Conservation (phyloP, 2,888 invertebrate genomes). For the Diaprepes abbreviatus region DNA sequence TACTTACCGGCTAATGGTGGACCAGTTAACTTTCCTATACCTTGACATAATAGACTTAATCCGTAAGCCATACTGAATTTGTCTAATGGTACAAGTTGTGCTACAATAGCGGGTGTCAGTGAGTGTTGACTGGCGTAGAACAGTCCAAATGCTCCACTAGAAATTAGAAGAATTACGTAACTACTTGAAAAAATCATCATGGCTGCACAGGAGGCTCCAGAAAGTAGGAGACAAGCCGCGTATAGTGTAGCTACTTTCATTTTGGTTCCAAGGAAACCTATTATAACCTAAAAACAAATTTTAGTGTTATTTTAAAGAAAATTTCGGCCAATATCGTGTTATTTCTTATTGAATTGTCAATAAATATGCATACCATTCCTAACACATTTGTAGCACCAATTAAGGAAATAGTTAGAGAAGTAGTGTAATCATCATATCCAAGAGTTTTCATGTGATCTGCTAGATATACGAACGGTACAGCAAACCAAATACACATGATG, state of each 20-base stretch:
- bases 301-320: not conserved
- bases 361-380: conserved; percentile 77
- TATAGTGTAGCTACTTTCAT: conserved; percentile 87
- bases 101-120: conserved; percentile 90
- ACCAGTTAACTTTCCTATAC: conserved; percentile 91
- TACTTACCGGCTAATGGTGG: conserved; percentile 87
- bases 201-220: conserved; percentile 74
- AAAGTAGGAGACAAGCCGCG: conserved; percentile 80
- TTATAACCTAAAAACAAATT: conserved; percentile 72
- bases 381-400: conserved; percentile 93
- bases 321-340: too few relatives aligned
- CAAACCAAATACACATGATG: conserved; percentile 92
- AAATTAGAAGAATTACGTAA: conserved; percentile 63
- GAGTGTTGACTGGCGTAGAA: conserved; percentile 93
- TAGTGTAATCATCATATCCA: conserved; percentile 79
- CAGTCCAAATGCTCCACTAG: conserved; percentile 78
- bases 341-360: too few relatives aligned
- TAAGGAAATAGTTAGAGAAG: conserved; percentile 84
- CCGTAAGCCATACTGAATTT: conserved; percentile 94
- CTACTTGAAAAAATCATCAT: conserved; percentile 69
- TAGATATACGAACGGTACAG: conserved; percentile 94
- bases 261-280: conserved; percentile 92
- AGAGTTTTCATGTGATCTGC: conserved; percentile 83
- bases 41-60: conserved; percentile 88
- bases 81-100: conserved; percentile 89